Percentiles rank a stretch among this genome's conserved stretches.
Evolutionary conservation across 2,888 invertebrate genomes (phyloP).

Genomic region (Hymenopus coronatus): DNA sequence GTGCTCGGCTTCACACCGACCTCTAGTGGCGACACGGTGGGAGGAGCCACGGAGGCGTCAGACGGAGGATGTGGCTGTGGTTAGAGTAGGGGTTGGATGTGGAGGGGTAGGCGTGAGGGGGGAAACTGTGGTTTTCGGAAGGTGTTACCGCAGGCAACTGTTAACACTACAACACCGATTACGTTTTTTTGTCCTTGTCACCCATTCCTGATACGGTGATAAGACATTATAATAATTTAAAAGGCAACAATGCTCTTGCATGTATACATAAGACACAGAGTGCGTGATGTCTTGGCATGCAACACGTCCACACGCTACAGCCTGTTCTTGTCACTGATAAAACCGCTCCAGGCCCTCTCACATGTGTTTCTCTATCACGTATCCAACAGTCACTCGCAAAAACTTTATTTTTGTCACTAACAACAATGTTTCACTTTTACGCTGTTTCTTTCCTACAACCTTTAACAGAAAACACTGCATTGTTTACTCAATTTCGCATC

Average conservation of each 20-base stretch:
- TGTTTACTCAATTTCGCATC: not conserved
- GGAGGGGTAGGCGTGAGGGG: slow-evolving; percentile 52
- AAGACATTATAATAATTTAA: not conserved
- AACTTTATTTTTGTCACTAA: too few species aligned
- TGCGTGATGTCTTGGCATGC: not conserved
- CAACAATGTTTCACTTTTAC: too few species aligned
- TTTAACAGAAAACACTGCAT: too few species aligned
- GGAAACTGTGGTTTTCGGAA: not conserved
- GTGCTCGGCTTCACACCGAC: slow-evolving; percentile 40
- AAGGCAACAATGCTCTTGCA: not conserved
- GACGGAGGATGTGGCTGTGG: slow-evolving; percentile 53
- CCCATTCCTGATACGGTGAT: not conserved
- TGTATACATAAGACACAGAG: not conserved
- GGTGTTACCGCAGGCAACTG: not conserved
- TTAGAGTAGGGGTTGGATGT: slow-evolving; percentile 46
- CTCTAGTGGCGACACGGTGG: slow-evolving; percentile 36
- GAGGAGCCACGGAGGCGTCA: slow-evolving; percentile 50
- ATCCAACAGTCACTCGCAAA: too few species aligned
- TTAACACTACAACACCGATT: not conserved
- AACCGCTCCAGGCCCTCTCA: not conserved
- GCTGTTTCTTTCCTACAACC: too few species aligned
- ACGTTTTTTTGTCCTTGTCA: not conserved
- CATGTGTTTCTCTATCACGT: not conserved
- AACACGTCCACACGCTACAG: not conserved
- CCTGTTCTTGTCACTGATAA: not conserved